Evolutionary conservation across 2,797 vertebrate species (phyloP), one percentile per base, ranked within the genome.

Genomic region (Alauda arvensis): DNA sequence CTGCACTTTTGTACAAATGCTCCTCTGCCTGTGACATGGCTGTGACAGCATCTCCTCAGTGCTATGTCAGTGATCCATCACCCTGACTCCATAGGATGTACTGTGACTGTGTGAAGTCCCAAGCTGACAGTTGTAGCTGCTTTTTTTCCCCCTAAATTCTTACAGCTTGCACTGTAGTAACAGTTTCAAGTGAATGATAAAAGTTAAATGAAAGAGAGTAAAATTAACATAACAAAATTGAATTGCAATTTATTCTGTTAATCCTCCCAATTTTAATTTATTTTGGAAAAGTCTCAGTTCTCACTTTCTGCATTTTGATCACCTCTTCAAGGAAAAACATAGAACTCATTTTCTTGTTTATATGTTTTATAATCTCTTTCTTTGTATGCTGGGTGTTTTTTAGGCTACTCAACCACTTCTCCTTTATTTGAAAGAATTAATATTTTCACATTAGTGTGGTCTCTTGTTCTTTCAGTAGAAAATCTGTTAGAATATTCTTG

Each of bases 281-380:
- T 76, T 72, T 71, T 77, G n/a, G 80, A 37, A 57, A 83, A 83
- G 29, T 77, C 69, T 85, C 62, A 66, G 59, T 62, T 92, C 52
- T 87, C 69, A 53, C 26, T 86, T 94, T 53, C 21, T 91, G 60
- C 72, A 63, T 91, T 89, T 94, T 81, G 60, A 85, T 87, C 60
- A 60, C 31, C 49, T 80, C 42, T 93, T 83, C 49, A 62, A 80
- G 55, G 37, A n/a, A 65, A 68, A 88, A 48, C 17, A 40, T 29
- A 62, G 56, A 82, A 72, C 34, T 69, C 0, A 37, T 88, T 88
- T 91, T 69, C 52, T 71, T 77, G n/a, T 18, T 79, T 66, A 8
- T 3, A 1, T 60, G 14, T 62, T 75, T 17, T 13, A 9, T 70
- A 55, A 52, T 77, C 61, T 69, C 19, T 31, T 59, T 59, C 48